Base-by-base conservation (phyloP, 2,797 vertebrate species). In the Mus caroli region DNA sequence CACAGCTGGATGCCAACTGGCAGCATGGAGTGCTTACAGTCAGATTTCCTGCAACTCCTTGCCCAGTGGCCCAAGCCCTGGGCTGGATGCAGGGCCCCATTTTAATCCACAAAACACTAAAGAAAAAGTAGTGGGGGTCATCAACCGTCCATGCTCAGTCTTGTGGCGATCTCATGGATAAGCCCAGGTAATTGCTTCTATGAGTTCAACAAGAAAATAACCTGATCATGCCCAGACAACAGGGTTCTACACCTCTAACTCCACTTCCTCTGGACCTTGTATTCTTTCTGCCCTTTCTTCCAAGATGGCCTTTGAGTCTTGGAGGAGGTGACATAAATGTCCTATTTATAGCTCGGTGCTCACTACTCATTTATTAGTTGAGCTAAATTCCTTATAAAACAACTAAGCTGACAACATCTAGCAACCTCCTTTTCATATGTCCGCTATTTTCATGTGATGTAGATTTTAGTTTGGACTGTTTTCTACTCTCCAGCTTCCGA, bases 401-500 rank as follows among this genome's bases (percentile, higher is more conserved):
- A n/a, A 78, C 80, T 40, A 73, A 88, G 26, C 46, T 94, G 26
- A 85, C 90, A 73, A 75, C 77, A 90, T 50, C 77, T 50, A 83
- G 37, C 1, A 6, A 15, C 75, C 40, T 90, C 64, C 67, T 56
- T 79, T 90, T 90, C 34, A 19, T 69, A n/a, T 82, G 86, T 77
- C 62, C 58, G 0, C 67, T 93, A 60, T 20, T 75, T 90, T 19
- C 50, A 90, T 40, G 31, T 88, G 58, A 80, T 87, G 77, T 24
- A 84, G 37, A 83, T 92, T 93, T 96, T 31, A 75, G 20, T 88
- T 84, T 76, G 82, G 56, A 50, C 40, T 62, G 94, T 60, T 62
- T 80, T 91, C 46, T 73, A 26, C 60, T 46, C 50, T 28, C 3
- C 24, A 14, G 89, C 43, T 67, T 46, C 46, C 24, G 22, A 26